Evolutionary conservation across 2,113 vertebrate genomes (phyloP).

Genomic region (Uropsilus gracilis): DNA sequence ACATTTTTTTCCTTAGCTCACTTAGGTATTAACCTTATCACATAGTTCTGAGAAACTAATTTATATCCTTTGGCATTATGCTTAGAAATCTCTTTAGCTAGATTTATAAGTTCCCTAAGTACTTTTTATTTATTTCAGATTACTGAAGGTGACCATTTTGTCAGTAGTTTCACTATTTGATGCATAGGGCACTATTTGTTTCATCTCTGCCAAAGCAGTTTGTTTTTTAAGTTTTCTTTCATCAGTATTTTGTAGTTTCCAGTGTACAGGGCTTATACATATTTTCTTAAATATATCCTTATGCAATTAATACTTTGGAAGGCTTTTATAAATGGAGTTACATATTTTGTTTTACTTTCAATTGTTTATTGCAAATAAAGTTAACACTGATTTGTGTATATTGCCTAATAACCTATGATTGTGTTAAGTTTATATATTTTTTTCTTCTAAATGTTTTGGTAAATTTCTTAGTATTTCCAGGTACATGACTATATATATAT

Average conservation of each 20-base stretch:
- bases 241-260: not conserved
- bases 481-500: not conserved
- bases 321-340: not conserved
- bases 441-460: not conserved
- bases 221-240: conserved; percentile 4
- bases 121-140: not conserved
- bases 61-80: not conserved
- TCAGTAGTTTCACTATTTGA: not conserved
- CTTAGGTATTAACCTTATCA: not conserved
- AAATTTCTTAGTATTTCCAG: not conserved
- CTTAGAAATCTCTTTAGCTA: not conserved
- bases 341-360: conserved; percentile 51
- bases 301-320: not conserved
- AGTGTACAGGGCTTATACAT: not conserved
- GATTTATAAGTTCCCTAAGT: not conserved
- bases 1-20: not conserved
- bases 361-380: not conserved
- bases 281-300: not conserved
- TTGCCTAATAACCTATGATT: not conserved
- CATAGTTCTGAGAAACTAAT: not conserved
- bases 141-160: not conserved
- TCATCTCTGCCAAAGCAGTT: not conserved
- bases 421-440: conserved; percentile 29
- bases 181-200: not conserved
- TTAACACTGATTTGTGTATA: conserved; percentile 16